A percentile compares a stretch with the other conserved stretches of the same genome.
These are phyloP conservation scores for Mus minutoides DNA, from an alignment of 2,797 vertebrate genomes.

Conservation along the genomic window DNA sequence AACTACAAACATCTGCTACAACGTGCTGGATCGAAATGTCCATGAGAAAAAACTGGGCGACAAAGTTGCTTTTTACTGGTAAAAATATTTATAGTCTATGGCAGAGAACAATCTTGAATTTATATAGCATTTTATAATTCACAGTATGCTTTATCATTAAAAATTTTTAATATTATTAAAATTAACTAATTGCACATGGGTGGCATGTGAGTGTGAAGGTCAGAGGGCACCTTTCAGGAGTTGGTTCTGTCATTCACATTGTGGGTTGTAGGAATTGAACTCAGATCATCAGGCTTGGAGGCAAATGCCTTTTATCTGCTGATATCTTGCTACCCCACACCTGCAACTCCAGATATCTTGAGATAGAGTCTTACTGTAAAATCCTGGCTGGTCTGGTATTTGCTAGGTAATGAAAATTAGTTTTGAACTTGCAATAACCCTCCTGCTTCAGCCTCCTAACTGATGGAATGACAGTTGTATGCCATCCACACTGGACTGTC, in stretches of 20 bases:
- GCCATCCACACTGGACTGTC: not conserved
- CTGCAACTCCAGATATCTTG: not conserved
- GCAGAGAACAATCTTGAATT: slow-evolving; percentile 52
- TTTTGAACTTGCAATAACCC: not conserved
- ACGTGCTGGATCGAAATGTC: slow-evolving; percentile 95
- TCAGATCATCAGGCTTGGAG: not conserved
- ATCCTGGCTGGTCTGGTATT: not conserved
- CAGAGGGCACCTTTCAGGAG: not conserved
- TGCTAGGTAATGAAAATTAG: not conserved
- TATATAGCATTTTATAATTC: slow-evolving; percentile 57
- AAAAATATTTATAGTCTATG: slow-evolving; percentile 78
- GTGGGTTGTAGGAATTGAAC: not conserved
- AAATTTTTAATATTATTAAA: not conserved
- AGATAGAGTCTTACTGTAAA: not conserved
- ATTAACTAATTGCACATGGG: not conserved
- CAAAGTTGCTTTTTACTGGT: slow-evolving; percentile 98
- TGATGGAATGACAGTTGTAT: not conserved
- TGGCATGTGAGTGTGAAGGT: not conserved
- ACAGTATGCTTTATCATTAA: slow-evolving; percentile 2
- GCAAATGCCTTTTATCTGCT: not conserved
- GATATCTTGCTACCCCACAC: not conserved
- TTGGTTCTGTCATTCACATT: not conserved
- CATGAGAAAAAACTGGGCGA: slow-evolving; percentile 94
- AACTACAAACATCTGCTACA: slow-evolving; percentile 98
- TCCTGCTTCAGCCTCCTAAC: not conserved